Conservation (phyloP, 2,113 vertebrate genomes). For the Polypterus bichir region DNA sequence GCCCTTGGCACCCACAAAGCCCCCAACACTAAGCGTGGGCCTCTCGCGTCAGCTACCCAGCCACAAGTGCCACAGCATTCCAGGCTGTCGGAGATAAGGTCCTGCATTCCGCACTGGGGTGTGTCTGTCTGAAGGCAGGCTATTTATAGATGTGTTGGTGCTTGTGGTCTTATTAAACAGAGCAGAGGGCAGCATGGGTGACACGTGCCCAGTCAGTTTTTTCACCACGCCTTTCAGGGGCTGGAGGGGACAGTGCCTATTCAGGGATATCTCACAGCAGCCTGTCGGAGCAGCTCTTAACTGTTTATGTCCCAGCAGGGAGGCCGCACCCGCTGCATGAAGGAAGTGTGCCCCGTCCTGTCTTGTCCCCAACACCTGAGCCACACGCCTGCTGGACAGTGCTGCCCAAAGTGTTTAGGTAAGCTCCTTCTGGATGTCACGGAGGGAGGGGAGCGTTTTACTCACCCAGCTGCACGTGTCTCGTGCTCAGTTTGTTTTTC, state of each 20-base stretch:
- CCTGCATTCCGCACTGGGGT: neutral
- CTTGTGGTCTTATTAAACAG: neutral
- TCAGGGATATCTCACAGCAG: too few species aligned
- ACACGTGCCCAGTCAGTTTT: neutral
- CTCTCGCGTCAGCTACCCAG: too few species aligned
- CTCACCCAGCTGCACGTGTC: too few species aligned
- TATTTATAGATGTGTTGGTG: neutral
- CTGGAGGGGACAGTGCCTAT: too few species aligned
- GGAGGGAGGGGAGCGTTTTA: too few species aligned
- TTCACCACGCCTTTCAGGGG: neutral
- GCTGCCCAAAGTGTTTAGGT: constrained; percentile 88
- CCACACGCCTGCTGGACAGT: constrained; percentile 72
- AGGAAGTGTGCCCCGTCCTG: constrained; percentile 83
- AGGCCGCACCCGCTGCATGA: constrained; percentile 74
- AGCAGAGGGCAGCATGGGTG: neutral
- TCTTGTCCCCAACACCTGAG: constrained; percentile 89
- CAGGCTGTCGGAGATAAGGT: neutral
- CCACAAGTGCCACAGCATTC: too few species aligned
- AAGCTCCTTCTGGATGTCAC: constrained; percentile 18
- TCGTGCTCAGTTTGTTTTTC: too few species aligned
- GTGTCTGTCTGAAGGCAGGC: neutral
- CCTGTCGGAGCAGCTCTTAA: too few species aligned
- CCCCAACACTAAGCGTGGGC: too few species aligned
- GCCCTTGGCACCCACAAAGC: too few species aligned
- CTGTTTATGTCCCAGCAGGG: constrained; percentile 55